phyloP scores from a whole-genome alignment of 2,797 vertebrate genomes.

The Gobio occitaniae region DNA sequence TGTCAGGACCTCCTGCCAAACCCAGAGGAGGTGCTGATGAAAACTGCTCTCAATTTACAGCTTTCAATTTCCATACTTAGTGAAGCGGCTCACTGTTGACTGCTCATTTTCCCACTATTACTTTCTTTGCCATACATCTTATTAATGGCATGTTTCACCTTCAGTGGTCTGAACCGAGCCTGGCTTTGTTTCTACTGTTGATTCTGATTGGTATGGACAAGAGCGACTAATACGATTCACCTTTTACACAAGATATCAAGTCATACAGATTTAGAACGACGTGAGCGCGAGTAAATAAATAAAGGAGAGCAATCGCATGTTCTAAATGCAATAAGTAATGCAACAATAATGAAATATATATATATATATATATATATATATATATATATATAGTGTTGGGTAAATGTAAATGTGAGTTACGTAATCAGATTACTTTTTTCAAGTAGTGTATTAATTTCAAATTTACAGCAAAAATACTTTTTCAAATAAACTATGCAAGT shows the following conservation, averaged over 20 bases:
- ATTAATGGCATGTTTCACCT: conserved; percentile 70
- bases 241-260: background rate
- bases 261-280: background rate
- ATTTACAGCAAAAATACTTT: too few relatives aligned
- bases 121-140: conserved; percentile 61
- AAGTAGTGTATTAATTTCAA: too few relatives aligned
- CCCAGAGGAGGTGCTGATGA: conserved; percentile 26
- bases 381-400: too few relatives aligned
- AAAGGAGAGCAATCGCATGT: background rate
- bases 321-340: background rate
- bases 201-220: background rate
- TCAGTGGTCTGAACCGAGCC: conserved; percentile 33
- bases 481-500: too few relatives aligned
- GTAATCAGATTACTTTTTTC: too few relatives aligned
- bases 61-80: conserved; percentile 71
- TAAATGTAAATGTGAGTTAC: too few relatives aligned
- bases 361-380: too few relatives aligned
- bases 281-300: background rate
- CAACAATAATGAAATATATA: background rate
- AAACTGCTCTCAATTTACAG: conserved; percentile 66
- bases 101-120: conserved; percentile 61
- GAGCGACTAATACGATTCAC: background rate
- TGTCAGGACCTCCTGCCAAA: conserved; percentile 54
- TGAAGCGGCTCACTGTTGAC: conserved; percentile 54
- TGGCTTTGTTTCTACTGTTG: conserved; percentile 23